Percentiles rank a stretch among this genome's conserved stretches.
These are phyloP conservation scores for Artemisiospiza belli DNA, from an alignment of 2,113 vertebrate species.

Conservation along the genomic window DNA sequence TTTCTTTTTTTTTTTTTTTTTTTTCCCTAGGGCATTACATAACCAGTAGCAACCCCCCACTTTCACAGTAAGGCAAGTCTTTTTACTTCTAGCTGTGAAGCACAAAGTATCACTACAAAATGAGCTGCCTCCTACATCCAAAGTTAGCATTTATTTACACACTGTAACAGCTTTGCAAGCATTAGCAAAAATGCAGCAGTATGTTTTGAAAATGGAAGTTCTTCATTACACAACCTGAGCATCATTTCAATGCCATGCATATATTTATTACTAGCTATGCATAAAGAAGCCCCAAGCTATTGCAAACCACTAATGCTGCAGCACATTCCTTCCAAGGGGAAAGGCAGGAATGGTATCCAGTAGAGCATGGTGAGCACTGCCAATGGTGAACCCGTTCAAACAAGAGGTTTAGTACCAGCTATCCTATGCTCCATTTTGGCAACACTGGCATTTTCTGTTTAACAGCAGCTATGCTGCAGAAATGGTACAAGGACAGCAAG, in stretches of 20 bases:
- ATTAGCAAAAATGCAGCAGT: neutral
- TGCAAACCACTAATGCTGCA: neutral
- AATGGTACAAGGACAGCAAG: neutral
- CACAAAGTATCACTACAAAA: neutral
- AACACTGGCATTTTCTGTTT: neutral
- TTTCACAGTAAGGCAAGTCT: neutral
- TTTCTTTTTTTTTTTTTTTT: no score
- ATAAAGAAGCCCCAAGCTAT: neutral
- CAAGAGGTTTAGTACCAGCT: neutral
- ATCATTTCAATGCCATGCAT: accelerated
- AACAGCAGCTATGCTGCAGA: neutral
- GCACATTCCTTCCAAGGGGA: neutral
- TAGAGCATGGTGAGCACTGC: accelerated
- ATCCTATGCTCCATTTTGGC: neutral
- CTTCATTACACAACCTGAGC: neutral
- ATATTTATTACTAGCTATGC: neutral
- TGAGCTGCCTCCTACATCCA: neutral
- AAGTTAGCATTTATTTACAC: neutral
- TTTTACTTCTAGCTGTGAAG: neutral
- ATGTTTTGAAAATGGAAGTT: neutral
- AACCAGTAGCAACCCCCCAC: neutral
- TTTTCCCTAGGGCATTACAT: neutral
- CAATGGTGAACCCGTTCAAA: neutral
- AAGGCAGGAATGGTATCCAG: neutral
- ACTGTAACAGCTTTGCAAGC: neutral